Percentiles rank a stretch among this genome's conserved stretches.
phyloP scores from a whole-genome alignment of 2,888 invertebrate species.

The Lacanobia wlatinum region DNA sequence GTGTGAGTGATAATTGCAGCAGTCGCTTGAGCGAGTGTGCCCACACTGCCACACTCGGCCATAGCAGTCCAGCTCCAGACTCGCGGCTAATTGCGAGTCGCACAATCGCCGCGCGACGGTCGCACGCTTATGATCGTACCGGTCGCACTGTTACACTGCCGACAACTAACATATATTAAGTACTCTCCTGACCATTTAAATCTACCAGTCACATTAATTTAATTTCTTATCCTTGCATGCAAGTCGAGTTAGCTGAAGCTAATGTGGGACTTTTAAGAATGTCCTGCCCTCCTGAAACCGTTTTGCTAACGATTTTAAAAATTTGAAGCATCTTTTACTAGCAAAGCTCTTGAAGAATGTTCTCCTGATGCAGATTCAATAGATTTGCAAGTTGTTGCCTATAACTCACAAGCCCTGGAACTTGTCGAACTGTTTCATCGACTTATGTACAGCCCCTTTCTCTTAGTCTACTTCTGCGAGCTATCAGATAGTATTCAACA shows the following conservation, averaged over 20 bases:
- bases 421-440: not conserved
- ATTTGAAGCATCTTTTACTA: not conserved
- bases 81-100: conserved; percentile 25
- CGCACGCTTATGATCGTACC: conserved; percentile 7
- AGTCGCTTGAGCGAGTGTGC: conserved; percentile 12
- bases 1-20: conserved; percentile 44
- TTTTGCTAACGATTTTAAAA: conserved; percentile 1
- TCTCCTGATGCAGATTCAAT: not conserved
- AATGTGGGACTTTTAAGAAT: conserved; percentile 2
- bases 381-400: not conserved
- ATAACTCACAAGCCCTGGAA: not conserved
- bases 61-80: conserved; percentile 15
- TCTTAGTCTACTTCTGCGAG: not conserved
- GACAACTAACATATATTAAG: conserved; percentile 4
- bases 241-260: not conserved
- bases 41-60: conserved; percentile 2
- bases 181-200: conserved; percentile 12
- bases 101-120: conserved; percentile 9
- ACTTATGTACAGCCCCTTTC: not conserved
- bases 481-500: not conserved
- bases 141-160: not conserved
- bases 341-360: not conserved
- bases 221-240: not conserved
- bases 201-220: conserved; percentile 10
- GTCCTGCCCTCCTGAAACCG: not conserved